Base-by-base conservation (phyloP, 2,888 invertebrate genomes). In the Heliconius aoede region DNA sequence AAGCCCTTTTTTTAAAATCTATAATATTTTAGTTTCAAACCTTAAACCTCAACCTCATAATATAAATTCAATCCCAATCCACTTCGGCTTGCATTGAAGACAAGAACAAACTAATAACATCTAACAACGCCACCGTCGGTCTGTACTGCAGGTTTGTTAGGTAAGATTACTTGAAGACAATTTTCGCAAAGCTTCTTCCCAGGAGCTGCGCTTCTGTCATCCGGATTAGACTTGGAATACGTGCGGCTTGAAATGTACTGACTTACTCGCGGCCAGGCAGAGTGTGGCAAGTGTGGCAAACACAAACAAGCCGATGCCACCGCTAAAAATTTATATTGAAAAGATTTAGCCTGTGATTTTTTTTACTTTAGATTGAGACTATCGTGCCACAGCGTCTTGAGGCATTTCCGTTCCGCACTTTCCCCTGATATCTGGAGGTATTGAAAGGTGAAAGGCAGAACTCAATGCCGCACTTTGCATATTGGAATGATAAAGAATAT, bases 101-200 rank as follows among this genome's bases (percentile, higher is more conserved):
- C 46, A 46, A 46, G 46, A 46, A 46, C 69, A 55, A 32, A 55
- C 55, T 55, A 65, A 40, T 65, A 65, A 24, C 69, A 11, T n/a
- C 55, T 51, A 55, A 32, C 55, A 69, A 69, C n/a, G 28, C 26
- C 21, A 7, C 15, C 51, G 28, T 32, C 46, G 18, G n/a, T 28
- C 21, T n/a, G 5, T n/a, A 28, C 36, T 18, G n/a, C 46, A 28
- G 69, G 77, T 77, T 77, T 77, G 74, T 77, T 77, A 74, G 77
- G 40, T 13, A 24, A 73, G 65, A 74, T 77, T 77, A 77, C 77
- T 60, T 40, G 64, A 62, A 51, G 55, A 64, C 76, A 77, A 73
- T 77, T 73, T 73, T 73, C 68, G 36, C 61, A 73, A 76, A 73
- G 73, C 61, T 51, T 67, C 26, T 15, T 40, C 61, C 36, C 73